phyloP scores from a whole-genome alignment of 2,888 invertebrate species.

The Hypercompe scribonia region DNA sequence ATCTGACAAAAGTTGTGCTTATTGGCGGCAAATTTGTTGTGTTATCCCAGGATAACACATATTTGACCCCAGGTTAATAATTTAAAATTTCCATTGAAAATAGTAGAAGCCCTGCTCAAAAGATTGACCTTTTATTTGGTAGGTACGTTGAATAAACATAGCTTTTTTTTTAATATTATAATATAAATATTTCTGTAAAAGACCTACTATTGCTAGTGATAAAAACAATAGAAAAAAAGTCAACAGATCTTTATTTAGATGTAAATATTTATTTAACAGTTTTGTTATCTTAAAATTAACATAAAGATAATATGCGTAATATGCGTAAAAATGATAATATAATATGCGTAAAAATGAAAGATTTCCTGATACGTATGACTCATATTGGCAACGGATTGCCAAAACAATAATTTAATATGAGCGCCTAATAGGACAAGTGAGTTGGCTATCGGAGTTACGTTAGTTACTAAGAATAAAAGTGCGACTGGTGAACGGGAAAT shows the following conservation, averaged over 20 bases:
- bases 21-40: background rate
- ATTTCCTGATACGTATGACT: slow-evolving; percentile 27
- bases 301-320: too few relatives aligned
- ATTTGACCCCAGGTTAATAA: background rate
- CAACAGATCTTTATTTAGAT: background rate
- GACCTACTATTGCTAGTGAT: background rate
- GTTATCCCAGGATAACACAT: too few relatives aligned
- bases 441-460: slow-evolving; percentile 50
- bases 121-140: background rate
- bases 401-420: slow-evolving; percentile 21
- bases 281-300: slow-evolving; percentile 19
- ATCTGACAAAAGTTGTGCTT: background rate
- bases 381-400: slow-evolving; percentile 23
- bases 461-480: slow-evolving; percentile 62
- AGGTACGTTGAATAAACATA: background rate
- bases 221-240: background rate
- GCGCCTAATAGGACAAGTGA: slow-evolving; percentile 33
- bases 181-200: background rate
- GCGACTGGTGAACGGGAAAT: slow-evolving; percentile 69
- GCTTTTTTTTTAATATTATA: too few relatives aligned
- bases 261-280: background rate
- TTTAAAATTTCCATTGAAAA: background rate
- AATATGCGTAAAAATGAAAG: too few relatives aligned
- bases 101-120: background rate
- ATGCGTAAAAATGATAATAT: too few relatives aligned